These are phyloP conservation scores for Lissocephala sabroskyi DNA, from an alignment of 2,888 invertebrate genomes.

Conservation along the genomic window DNA sequence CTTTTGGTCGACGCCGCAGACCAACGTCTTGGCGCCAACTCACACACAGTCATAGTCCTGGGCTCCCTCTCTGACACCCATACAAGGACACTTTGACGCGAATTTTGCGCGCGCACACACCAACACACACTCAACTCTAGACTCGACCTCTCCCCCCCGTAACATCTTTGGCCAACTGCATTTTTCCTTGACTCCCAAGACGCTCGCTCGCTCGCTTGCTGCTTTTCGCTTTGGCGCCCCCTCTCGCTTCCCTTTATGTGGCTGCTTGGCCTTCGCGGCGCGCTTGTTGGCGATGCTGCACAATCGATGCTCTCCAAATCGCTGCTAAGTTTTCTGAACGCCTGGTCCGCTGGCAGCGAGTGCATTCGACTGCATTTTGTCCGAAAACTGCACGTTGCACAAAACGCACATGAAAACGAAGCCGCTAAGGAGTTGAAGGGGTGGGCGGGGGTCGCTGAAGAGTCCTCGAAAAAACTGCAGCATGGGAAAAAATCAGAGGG, in stretches of 20 bases:
- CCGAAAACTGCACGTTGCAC: slow-evolving; percentile 41
- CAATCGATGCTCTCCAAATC: slow-evolving; percentile 4
- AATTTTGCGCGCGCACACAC: slow-evolving; percentile 54
- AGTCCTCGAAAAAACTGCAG: not conserved
- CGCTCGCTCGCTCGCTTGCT: slow-evolving; percentile 11
- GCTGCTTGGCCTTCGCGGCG: slow-evolving; percentile 34
- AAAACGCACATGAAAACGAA: slow-evolving; percentile 3
- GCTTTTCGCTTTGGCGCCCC: slow-evolving; percentile 36
- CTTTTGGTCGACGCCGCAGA: slow-evolving; percentile 32
- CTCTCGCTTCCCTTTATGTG: no score
- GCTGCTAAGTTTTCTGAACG: slow-evolving; percentile 40
- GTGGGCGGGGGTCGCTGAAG: not conserved
- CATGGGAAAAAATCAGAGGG: no score
- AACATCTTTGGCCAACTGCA: no score
- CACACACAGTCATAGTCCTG: slow-evolving; percentile 2
- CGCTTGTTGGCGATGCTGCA: slow-evolving; percentile 1
- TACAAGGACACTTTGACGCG: slow-evolving; percentile 28
- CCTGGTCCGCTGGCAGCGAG: slow-evolving; percentile 54
- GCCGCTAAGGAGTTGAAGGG: no score
- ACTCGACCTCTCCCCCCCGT: no score
- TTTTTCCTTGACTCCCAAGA: not conserved
- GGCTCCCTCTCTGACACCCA: no score
- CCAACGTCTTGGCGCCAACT: slow-evolving; percentile 6
- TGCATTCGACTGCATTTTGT: slow-evolving; percentile 61
- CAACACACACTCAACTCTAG: no score